Evolutionary conservation across 2,888 invertebrate species (phyloP).

Genomic region (Harmothoe impar): DNA sequence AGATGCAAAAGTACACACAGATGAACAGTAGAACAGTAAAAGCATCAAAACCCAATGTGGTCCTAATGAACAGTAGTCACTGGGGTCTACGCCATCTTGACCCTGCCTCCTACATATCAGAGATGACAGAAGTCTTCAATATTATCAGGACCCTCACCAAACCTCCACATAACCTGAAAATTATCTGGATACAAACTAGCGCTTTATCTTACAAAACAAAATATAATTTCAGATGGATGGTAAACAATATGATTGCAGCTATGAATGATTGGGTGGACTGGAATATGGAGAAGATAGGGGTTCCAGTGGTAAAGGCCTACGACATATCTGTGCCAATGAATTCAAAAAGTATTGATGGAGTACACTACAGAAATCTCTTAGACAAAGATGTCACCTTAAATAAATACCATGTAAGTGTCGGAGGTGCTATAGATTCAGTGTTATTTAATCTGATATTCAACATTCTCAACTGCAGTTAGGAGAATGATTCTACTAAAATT

Average conservation of each 20-base stretch:
- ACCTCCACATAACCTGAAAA: neutral
- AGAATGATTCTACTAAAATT: too few species aligned
- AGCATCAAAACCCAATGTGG: neutral
- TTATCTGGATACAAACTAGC: neutral
- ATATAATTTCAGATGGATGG: neutral
- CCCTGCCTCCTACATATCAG: neutral
- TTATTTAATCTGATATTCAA: too few species aligned
- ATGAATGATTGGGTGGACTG: too few species aligned
- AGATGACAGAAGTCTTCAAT: neutral
- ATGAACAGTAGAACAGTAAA: neutral
- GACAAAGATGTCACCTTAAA: neutral
- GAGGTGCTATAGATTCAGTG: too few species aligned
- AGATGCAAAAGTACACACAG: neutral
- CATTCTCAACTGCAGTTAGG: too few species aligned
- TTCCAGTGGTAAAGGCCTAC: neutral
- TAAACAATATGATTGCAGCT: neutral
- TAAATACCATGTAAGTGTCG: too few species aligned
- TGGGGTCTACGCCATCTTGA: neutral
- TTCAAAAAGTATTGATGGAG: neutral
- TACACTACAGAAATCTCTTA: neutral
- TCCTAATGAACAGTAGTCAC: neutral
- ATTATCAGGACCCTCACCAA: neutral
- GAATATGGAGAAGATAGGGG: neutral
- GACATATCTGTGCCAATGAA: neutral
- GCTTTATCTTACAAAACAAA: neutral